These are phyloP conservation scores for Goniozus legneri DNA, from an alignment of 1,140 invertebrate genomes.

Conservation along the genomic window DNA sequence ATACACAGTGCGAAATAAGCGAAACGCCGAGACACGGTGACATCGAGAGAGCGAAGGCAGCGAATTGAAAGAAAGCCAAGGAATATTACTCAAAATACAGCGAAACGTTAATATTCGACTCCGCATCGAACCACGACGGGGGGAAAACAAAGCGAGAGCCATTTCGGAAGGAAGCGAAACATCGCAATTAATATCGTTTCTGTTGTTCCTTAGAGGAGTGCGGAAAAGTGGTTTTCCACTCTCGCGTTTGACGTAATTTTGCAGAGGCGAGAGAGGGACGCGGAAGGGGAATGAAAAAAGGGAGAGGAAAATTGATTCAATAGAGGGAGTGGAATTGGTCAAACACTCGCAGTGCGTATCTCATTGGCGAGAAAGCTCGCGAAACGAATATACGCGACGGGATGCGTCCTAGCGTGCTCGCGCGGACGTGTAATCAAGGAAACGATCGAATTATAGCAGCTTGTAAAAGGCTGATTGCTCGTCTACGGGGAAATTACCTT, in stretches of 20 bases:
- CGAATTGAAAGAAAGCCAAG: not conserved
- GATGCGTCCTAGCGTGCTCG: too few species aligned
- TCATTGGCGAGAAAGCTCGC: slow-evolving; percentile 1
- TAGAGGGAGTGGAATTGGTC: not conserved
- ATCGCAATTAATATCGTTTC: slow-evolving; percentile 11
- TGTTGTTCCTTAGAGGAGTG: not conserved
- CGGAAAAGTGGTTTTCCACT: not conserved
- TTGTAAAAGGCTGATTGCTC: slow-evolving; percentile 23
- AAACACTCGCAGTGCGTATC: too few species aligned
- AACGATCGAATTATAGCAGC: slow-evolving; percentile 29
- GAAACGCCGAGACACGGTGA: not conserved
- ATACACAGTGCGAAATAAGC: not conserved
- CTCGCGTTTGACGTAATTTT: not conserved
- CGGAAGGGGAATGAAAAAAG: too few species aligned
- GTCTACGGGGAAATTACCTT: slow-evolving; percentile 19
- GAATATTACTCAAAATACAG: not conserved
- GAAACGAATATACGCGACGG: slow-evolving; percentile 6
- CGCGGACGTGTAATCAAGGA: slow-evolving; percentile 22
- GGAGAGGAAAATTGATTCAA: not conserved
- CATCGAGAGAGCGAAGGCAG: not conserved
- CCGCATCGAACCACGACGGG: not conserved
- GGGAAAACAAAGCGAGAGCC: not conserved
- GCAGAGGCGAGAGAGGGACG: not conserved
- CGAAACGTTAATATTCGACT: not conserved
- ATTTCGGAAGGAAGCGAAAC: not conserved